Evolutionary conservation across 2,888 invertebrate species (phyloP).

Genomic region (Phortica okadai): DNA sequence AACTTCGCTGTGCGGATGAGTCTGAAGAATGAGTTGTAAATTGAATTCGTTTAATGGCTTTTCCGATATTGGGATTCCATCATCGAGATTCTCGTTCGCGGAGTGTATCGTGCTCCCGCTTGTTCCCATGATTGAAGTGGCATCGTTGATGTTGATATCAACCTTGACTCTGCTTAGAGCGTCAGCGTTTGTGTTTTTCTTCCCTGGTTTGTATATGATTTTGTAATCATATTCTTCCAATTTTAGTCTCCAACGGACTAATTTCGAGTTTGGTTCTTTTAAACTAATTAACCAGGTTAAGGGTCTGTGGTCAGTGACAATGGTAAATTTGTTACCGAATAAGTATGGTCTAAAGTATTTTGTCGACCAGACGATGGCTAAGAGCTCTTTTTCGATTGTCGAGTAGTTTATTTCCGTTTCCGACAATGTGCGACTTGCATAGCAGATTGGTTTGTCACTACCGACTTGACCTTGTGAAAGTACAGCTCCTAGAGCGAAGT

Average conservation of each 20-base stretch:
- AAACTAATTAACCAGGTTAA: slow-evolving; percentile 45
- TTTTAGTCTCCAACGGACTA: slow-evolving; percentile 40
- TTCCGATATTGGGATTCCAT: slow-evolving; percentile 40
- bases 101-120: slow-evolving; percentile 29
- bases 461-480: slow-evolving; percentile 32
- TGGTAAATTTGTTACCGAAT: slow-evolving; percentile 66
- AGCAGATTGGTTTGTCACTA: slow-evolving; percentile 56
- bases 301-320: slow-evolving; percentile 73
- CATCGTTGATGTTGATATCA: slow-evolving; percentile 15
- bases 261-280: slow-evolving; percentile 3
- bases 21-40: slow-evolving; percentile 34
- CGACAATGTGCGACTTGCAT: slow-evolving; percentile 44
- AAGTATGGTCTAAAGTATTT: slow-evolving; percentile 68
- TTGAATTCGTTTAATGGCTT: slow-evolving; percentile 46
- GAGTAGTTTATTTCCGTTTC: slow-evolving; percentile 18
- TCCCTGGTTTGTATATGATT: slow-evolving; percentile 38
- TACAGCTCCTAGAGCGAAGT: slow-evolving; percentile 35
- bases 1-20: slow-evolving; percentile 4
- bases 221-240: slow-evolving; percentile 43
- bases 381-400: slow-evolving; percentile 57
- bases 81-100: slow-evolving; percentile 31
- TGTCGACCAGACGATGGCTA: slow-evolving; percentile 36
- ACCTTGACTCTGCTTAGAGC: slow-evolving; percentile 42
- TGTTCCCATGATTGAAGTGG: slow-evolving; percentile 1
- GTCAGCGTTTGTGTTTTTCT: slow-evolving; percentile 41